A percentile compares a stretch with the other conserved stretches of the same genome.
Conservation (phyloP, 2,888 invertebrate genomes). For the Phaonia tiefii region DNA sequence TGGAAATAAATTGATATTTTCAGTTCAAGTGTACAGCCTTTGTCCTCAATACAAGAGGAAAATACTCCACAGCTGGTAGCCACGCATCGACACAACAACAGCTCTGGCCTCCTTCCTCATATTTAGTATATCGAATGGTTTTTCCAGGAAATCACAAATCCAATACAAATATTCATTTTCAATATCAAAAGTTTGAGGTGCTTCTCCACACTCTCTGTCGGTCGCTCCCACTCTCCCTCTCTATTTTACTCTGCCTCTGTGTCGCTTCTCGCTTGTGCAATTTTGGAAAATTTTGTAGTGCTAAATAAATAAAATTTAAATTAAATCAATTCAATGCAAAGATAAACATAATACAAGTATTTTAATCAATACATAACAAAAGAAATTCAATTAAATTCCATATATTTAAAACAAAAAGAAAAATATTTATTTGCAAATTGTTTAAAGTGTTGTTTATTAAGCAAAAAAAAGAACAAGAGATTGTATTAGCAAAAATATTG, state of each 20-base stretch:
- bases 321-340: conserved; percentile 30
- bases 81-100: background rate
- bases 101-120: background rate
- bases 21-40: conserved; percentile 7
- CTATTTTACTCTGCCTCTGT: background rate
- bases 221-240: background rate
- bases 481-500: conserved; percentile 16
- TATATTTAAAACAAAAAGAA: conserved; percentile 4
- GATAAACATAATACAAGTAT: conserved; percentile 25
- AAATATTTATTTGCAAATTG: background rate
- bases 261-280: background rate
- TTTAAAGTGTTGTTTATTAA: too few species aligned
- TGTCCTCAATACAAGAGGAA: conserved; percentile 10
- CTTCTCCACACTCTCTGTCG: background rate
- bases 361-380: background rate
- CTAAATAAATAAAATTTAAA: conserved; percentile 39
- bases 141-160: background rate
- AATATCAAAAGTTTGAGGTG: conserved; percentile 21
- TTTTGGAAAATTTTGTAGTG: conserved; percentile 43
- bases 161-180: conserved; percentile 7
- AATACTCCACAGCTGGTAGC: too few species aligned
- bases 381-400: conserved; percentile 5
- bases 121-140: background rate
- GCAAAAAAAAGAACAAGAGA: too few species aligned
- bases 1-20: conserved; percentile 32